phyloP scores from a whole-genome alignment of 2,797 vertebrate species.

The Acestrorhynchus altus region DNA sequence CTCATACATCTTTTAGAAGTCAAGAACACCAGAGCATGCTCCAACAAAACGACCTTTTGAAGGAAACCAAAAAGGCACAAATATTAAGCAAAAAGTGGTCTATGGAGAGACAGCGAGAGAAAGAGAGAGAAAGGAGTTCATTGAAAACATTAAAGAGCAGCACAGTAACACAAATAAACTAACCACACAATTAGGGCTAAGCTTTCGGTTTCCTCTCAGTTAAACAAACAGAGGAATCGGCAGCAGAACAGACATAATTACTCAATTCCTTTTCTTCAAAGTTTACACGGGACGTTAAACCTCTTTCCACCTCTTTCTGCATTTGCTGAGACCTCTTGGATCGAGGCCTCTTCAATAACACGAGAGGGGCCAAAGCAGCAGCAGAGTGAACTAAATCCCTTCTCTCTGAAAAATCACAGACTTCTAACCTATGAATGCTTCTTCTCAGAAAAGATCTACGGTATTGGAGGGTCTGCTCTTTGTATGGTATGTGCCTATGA shows the following conservation, averaged over 20 bases:
- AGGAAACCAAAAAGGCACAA: conserved; percentile 40
- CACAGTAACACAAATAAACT: conserved; percentile 73
- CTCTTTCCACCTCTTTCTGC: conserved; percentile 73
- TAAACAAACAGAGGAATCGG: conserved; percentile 71
- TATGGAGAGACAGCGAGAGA: conserved; percentile 7
- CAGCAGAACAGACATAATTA: conserved; percentile 69
- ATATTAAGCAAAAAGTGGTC: conserved; percentile 41
- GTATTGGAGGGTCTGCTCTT: neutral
- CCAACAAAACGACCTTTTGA: conserved; percentile 45
- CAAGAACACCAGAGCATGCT: conserved; percentile 27
- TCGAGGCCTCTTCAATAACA: conserved; percentile 48
- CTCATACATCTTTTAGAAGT: conserved; percentile 42
- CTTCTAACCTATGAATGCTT: conserved; percentile 8
- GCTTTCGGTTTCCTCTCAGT: conserved; percentile 74
- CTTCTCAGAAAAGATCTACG: neutral
- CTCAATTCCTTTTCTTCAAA: conserved; percentile 74
- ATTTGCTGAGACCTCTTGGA: conserved; percentile 60
- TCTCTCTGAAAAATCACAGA: conserved; percentile 26
- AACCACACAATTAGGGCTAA: conserved; percentile 74
- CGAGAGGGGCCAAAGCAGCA: conserved; percentile 47
- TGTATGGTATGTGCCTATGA: neutral
- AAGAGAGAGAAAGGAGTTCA: conserved; percentile 54
- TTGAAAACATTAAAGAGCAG: conserved; percentile 70
- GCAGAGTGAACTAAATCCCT: conserved; percentile 29
- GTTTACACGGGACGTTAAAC: conserved; percentile 76